Evolutionary conservation across 2,113 vertebrate genomes (phyloP).

Genomic region (Oryctolagus cuniculus): mOryCun1.1 NC_091435.1:96486001-96486500

Average conservation of each 20-base stretch:
- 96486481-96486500: background rate
- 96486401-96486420: no score
- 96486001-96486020: background rate
- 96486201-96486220: background rate
- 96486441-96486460: background rate
- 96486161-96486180: background rate
- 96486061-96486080: background rate
- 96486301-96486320: background rate
- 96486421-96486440: background rate
- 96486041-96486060: background rate
- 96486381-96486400: background rate
- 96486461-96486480: background rate
- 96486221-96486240: background rate
- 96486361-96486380: background rate
- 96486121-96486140: background rate
- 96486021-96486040: no score
- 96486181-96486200: background rate
- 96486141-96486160: background rate
- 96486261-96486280: background rate
- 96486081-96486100: background rate
- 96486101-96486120: background rate
- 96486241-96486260: background rate
- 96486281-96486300: background rate
- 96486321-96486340: background rate
- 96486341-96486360: background rate